Base-by-base conservation (phyloP, 2,797 vertebrate species). In the Rhabdophis nuchalis region DNA sequence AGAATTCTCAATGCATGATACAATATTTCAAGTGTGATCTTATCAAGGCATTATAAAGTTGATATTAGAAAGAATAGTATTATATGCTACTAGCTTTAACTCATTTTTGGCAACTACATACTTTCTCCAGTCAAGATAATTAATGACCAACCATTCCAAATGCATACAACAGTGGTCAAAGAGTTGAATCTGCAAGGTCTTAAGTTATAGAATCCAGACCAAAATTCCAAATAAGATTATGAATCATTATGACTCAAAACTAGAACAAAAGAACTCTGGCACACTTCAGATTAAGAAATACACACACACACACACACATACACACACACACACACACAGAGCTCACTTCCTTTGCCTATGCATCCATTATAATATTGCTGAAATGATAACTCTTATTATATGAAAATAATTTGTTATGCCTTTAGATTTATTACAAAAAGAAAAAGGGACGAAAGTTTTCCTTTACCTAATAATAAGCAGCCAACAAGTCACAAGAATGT, bases 131-230 rank as follows among this genome's bases (percentile, higher is more conserved):
- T 6, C 93, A 94, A 94, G 92, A 91, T 89, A 85, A 94, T 93
- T 32, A 50, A 91, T 93, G 96, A 92, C 16, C 23, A 41, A 41
- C 18, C n/a, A 23, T 77, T 77, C 68, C 18, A 77, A 77, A 41
- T 77, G 36, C 9, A 10, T 41, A 41, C 72, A 52, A 94, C 36
- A 89, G 95, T 94, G 94, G 96, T 89, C 94, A 57, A 95, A 94
- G 89, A 94, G 97, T 96, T 97, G 96, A 97, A 94, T 97, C 97
- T 96, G 97, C 96, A 95, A 94, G 96, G 96, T 54, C 52, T 50
- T n/a, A 85, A 13, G 0, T 7, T 23, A 14, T 10, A 60, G 12
- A 85, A 85, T 8, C 6, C 7, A 41, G 12, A 7, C 12, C 7
- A 36, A 61, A 32, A 25, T 50, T 91, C 18, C 14, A n/a, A 61